Conservation (phyloP, 2,797 vertebrate genomes). For the Sphaeramia orbicularis region DNA sequence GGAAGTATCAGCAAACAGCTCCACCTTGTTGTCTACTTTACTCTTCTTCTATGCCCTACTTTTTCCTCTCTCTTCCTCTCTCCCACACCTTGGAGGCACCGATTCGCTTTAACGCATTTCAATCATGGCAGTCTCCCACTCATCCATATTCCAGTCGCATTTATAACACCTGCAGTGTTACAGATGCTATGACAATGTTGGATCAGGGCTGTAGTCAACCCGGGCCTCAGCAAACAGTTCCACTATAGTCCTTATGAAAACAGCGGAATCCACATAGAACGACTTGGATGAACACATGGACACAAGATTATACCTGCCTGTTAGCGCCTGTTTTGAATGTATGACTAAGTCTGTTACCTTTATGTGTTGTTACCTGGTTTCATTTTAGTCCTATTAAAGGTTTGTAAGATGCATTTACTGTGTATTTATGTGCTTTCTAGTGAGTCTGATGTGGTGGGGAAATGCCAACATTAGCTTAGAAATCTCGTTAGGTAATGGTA, state of each 20-base stretch:
- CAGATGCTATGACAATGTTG: slow-evolving; percentile 36
- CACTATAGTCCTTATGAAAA: slow-evolving; percentile 38
- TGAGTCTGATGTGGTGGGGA: too few species aligned
- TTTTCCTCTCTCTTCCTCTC: slow-evolving; percentile 43
- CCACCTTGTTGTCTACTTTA: slow-evolving; percentile 60
- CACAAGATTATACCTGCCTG: slow-evolving; percentile 13
- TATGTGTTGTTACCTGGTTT: slow-evolving; percentile 11
- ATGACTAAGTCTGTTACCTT: slow-evolving; percentile 9
- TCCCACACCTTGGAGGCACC: slow-evolving; percentile 44
- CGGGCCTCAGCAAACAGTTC: slow-evolving; percentile 26
- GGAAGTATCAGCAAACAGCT: slow-evolving; percentile 52
- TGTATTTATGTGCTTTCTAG: too few species aligned
- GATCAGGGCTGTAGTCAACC: slow-evolving; percentile 29
- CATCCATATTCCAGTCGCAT: slow-evolving; percentile 66
- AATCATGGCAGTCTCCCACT: slow-evolving; percentile 60
- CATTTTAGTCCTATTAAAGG: slow-evolving; percentile 5
- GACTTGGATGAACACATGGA: slow-evolving; percentile 12
- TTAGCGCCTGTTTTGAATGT: slow-evolving; percentile 1
- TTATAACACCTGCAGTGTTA: slow-evolving; percentile 50
- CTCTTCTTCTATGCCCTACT: slow-evolving; percentile 65
- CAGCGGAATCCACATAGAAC: slow-evolving; percentile 3
- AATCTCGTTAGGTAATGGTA: too few species aligned
- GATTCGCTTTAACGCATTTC: slow-evolving; percentile 65
- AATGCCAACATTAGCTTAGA: too few species aligned
- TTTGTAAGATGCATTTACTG: background rate